A percentile compares a stretch with the other conserved stretches of the same genome.
These are phyloP conservation scores for Eubucco bourcierii DNA, from an alignment of 2,113 vertebrate genomes.

Conservation along the genomic window DNA sequence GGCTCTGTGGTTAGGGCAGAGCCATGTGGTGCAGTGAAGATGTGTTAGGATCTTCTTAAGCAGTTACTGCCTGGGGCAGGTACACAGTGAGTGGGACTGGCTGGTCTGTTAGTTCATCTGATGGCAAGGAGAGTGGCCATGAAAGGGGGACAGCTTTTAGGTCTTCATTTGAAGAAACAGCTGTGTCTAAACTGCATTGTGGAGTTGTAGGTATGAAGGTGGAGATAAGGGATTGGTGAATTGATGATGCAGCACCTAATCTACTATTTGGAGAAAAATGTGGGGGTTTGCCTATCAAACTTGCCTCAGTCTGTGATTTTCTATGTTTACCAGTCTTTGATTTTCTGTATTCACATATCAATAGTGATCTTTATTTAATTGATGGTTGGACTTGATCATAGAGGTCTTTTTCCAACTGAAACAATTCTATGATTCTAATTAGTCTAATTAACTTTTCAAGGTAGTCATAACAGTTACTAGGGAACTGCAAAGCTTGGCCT, in stretches of 20 bases:
- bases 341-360: too few relatives aligned
- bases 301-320: background rate
- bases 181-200: background rate
- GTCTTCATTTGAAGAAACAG: background rate
- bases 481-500: background rate
- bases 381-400: too few relatives aligned
- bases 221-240: rapidly evolving
- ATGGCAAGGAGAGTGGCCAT: background rate
- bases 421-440: too few relatives aligned
- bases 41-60: background rate
- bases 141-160: background rate
- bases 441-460: background rate
- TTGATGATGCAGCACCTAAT: background rate
- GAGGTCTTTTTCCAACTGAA: too few relatives aligned
- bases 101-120: background rate
- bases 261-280: background rate
- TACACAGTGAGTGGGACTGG: rapidly evolving
- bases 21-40: background rate
- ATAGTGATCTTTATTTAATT: too few relatives aligned
- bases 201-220: background rate
- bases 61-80: background rate
- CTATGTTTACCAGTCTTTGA: too few relatives aligned
- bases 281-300: background rate
- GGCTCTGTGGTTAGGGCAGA: background rate
- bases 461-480: background rate